Evolutionary conservation across 1,140 invertebrate genomes (phyloP).

Genomic region (Papilio glaucus): DNA sequence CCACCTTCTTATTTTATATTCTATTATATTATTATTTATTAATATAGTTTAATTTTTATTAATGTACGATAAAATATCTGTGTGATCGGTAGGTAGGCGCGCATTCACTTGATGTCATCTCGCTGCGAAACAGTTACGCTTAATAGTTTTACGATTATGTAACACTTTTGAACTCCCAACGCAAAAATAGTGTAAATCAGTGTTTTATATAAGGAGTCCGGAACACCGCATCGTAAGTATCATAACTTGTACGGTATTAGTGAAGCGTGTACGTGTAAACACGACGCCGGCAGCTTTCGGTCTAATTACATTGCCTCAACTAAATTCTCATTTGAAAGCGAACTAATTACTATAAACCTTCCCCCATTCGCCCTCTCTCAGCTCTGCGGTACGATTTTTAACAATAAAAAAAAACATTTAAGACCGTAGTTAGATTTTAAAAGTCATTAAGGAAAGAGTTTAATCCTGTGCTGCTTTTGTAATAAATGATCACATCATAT

Average conservation of each 20-base stretch:
- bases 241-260: background rate
- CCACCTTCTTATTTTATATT: too few species aligned
- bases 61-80: background rate
- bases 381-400: slow-evolving; percentile 9
- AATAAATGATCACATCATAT: background rate
- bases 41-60: background rate
- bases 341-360: slow-evolving; percentile 14
- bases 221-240: background rate
- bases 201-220: background rate
- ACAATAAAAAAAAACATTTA: background rate
- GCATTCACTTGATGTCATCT: too few species aligned
- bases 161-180: too few species aligned
- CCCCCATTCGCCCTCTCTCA: background rate
- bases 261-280: background rate
- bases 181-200: background rate
- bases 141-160: too few species aligned
- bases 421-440: background rate
- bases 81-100: background rate
- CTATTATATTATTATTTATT: too few species aligned
- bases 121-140: too few species aligned
- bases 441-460: background rate
- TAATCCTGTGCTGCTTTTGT: background rate
- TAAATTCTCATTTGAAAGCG: slow-evolving; percentile 14
- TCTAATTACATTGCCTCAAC: slow-evolving; percentile 19
- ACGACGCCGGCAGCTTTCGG: background rate